Percentiles rank a stretch among this genome's conserved stretches.
Conservation (phyloP, 1,140 invertebrate species). For the Saccostrea echinata region DNA sequence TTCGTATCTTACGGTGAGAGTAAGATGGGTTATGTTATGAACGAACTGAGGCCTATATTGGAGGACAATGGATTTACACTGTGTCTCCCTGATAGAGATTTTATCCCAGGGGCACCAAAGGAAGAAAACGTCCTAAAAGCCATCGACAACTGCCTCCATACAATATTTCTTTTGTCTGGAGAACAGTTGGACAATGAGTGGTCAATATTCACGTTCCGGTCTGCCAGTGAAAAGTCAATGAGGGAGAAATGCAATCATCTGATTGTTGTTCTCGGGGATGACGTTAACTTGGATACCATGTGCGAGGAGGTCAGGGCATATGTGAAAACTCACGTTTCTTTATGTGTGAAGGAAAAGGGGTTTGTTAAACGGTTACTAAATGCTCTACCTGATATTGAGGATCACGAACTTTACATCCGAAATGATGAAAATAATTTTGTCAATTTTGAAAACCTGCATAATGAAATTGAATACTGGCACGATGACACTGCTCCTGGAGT, state of each 20-base stretch:
- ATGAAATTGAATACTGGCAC: neutral
- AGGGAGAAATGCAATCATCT: constrained; percentile 63
- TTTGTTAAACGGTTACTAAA: constrained; percentile 59
- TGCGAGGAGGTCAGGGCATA: constrained; percentile 62
- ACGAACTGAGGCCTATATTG: constrained; percentile 55
- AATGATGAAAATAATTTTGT: constrained; percentile 25
- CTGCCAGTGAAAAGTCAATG: constrained; percentile 65
- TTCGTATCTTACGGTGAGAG: constrained; percentile 67
- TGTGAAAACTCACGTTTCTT: constrained; percentile 59
- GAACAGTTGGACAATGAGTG: constrained; percentile 64
- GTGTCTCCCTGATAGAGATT: constrained; percentile 67
- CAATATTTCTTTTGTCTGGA: constrained; percentile 64
- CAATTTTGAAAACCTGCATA: neutral
- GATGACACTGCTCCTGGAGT: neutral
- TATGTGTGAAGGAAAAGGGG: constrained; percentile 56
- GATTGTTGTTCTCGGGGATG: constrained; percentile 59
- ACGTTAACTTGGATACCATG: constrained; percentile 46
- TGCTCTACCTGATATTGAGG: constrained; percentile 50
- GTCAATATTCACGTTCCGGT: constrained; percentile 66
- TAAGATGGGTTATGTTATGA: constrained; percentile 60
- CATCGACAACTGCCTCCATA: constrained; percentile 57
- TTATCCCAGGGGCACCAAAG: constrained; percentile 65
- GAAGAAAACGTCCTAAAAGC: constrained; percentile 71
- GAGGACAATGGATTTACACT: constrained; percentile 60
- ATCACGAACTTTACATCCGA: neutral